phyloP scores from a whole-genome alignment of 2,113 vertebrate genomes.

The Pollachius pollachius region DNA sequence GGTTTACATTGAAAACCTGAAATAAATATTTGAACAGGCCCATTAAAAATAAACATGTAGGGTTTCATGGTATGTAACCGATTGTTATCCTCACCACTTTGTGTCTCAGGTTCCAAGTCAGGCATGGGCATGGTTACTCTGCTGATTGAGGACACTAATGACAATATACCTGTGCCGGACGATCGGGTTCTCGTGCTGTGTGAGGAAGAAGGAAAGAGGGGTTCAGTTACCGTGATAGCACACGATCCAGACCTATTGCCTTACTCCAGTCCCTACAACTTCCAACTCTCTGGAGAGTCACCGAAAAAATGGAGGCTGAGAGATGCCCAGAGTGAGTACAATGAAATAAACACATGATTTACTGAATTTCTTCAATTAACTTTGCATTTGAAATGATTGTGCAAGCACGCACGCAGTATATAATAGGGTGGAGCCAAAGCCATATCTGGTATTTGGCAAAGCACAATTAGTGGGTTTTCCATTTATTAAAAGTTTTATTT shows the following conservation, averaged over 20 bases:
- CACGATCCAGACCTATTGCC: constrained; percentile 67
- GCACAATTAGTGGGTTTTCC: too few species aligned
- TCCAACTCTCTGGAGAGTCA: constrained; percentile 43
- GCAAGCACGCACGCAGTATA: neutral
- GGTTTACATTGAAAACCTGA: too few species aligned
- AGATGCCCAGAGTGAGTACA: constrained; percentile 62
- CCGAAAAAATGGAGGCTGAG: constrained; percentile 67
- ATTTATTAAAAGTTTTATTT: too few species aligned
- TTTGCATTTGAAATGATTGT: too few species aligned
- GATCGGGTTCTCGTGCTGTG: constrained; percentile 59
- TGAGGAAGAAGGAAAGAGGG: constrained; percentile 38
- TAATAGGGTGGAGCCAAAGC: too few species aligned
- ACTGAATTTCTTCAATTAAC: too few species aligned
- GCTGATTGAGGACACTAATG: constrained; percentile 73
- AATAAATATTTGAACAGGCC: too few species aligned
- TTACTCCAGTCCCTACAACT: constrained; percentile 73
- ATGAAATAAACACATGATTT: too few species aligned
- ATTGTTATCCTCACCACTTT: neutral
- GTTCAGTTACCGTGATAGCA: constrained; percentile 54
- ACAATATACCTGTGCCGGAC: constrained; percentile 67
- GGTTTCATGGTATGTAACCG: too few species aligned
- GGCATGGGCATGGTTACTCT: constrained; percentile 80
- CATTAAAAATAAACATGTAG: too few species aligned
- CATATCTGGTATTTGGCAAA: too few species aligned
- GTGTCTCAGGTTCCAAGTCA: constrained; percentile 71